Percentiles rank a stretch among this genome's conserved stretches.
Evolutionary conservation across 2,113 vertebrate genomes (phyloP).

Genomic region (Syrmaticus mikado): DNA sequence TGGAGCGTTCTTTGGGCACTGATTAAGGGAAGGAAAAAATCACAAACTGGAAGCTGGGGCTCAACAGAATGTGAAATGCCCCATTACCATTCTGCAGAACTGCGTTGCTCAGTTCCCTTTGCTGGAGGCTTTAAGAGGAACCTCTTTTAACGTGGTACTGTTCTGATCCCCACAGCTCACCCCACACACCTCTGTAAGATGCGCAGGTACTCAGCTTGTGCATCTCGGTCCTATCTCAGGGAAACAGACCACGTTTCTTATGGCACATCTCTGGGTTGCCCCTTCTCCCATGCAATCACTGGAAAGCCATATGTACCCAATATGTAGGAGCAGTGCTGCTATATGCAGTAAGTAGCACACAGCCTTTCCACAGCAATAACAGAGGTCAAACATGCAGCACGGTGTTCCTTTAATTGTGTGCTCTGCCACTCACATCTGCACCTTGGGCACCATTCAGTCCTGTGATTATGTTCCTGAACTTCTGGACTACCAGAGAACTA

Average conservation of each 20-base stretch:
- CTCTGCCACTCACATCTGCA: not conserved
- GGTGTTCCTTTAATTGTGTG: not conserved
- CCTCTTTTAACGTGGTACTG: not conserved
- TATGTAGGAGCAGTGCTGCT: not conserved
- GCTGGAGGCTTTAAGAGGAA: not conserved
- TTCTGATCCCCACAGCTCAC: not conserved
- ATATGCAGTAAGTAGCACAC: not conserved
- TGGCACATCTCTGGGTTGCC: not conserved
- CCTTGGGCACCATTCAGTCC: not conserved
- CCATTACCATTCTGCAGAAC: not conserved
- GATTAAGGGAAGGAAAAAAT: not conserved
- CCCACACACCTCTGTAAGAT: not conserved
- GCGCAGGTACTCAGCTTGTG: not conserved
- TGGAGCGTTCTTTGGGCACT: not conserved
- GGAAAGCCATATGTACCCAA: fast-evolving
- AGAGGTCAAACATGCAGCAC: not conserved
- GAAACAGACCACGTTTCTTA: not conserved
- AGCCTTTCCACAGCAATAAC: not conserved
- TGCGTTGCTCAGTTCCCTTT: not conserved
- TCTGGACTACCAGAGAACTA: not conserved
- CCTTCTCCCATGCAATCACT: not conserved
- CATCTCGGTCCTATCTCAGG: not conserved
- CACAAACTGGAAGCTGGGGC: not conserved
- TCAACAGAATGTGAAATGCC: not conserved
- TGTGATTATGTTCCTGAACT: not conserved